Percentiles rank a stretch among this genome's conserved stretches.
These are phyloP conservation scores for Nothobranchius furzeri DNA, from an alignment of 2,113 vertebrate genomes.

Conservation along the genomic window DNA sequence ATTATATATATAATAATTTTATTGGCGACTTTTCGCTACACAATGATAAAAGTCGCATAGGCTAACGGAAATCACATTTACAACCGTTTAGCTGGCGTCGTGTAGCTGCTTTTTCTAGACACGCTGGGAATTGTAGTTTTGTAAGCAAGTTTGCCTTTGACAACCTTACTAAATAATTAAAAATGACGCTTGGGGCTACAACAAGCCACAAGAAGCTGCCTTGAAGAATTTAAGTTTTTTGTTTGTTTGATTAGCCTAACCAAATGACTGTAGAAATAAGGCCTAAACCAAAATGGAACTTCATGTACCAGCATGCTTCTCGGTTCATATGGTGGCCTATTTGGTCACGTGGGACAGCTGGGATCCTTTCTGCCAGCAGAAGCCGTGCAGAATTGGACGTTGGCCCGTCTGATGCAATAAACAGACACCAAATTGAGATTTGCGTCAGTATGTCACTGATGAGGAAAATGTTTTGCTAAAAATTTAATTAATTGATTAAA, in stretches of 20 bases:
- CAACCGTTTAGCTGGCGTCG: accelerated
- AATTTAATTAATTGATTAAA: too few species aligned
- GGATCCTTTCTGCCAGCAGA: constrained; percentile 31
- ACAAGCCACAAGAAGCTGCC: accelerated
- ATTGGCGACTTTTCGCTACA: background rate
- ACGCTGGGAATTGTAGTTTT: constrained; percentile 73
- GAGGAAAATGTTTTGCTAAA: too few species aligned
- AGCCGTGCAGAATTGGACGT: too few species aligned
- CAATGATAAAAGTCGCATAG: background rate
- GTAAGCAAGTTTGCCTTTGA: background rate
- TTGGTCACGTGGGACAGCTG: constrained; percentile 61
- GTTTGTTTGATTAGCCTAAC: background rate
- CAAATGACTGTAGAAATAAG: background rate
- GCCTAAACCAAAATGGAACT: constrained; percentile 8
- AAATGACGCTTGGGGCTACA: too few species aligned
- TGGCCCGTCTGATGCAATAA: constrained; percentile 14
- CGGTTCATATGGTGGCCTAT: constrained; percentile 33
- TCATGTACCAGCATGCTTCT: constrained; percentile 51
- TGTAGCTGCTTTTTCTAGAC: constrained; percentile 9
- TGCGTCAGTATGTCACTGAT: background rate
- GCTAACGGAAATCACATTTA: background rate
- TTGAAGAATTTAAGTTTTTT: background rate
- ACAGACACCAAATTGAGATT: background rate
- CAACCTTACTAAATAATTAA: background rate
- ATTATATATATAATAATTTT: background rate